Percentiles rank a stretch among this genome's conserved stretches.
Conservation (phyloP, 1,140 invertebrate genomes). For the Musca vetustissima region DNA sequence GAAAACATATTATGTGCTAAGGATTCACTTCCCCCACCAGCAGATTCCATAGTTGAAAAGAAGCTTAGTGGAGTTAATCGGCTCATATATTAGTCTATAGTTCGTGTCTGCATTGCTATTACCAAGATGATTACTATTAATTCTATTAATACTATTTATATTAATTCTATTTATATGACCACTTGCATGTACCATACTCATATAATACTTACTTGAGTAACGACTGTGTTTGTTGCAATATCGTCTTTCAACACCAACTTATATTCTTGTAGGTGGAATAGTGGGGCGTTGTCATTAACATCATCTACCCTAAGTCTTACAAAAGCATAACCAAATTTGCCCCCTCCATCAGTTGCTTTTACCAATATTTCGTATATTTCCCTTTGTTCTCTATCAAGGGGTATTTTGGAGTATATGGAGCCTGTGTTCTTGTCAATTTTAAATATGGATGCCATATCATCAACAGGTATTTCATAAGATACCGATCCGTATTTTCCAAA, state of each 20-base stretch:
- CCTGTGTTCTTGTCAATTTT: constrained; percentile 76
- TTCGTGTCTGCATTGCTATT: no score
- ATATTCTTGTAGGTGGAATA: constrained; percentile 79
- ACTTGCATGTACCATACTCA: no score
- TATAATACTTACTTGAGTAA: constrained; percentile 64
- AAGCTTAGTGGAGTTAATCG: no score
- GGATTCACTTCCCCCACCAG: no score
- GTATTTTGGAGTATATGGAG: constrained; percentile 73
- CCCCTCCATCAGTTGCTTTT: constrained; percentile 84
- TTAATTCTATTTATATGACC: no score
- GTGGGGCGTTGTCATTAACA: constrained; percentile 85
- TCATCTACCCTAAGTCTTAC: constrained; percentile 79
- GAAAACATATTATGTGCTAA: no score
- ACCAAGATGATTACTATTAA: no score
- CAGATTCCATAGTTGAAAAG: no score
- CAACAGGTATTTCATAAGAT: constrained; percentile 79
- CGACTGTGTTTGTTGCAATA: constrained; percentile 63
- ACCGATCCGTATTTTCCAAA: constrained; percentile 78
- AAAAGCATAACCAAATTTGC: constrained; percentile 75
- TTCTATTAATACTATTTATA: no score
- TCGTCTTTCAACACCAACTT: constrained; percentile 72
- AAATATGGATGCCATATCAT: constrained; percentile 76
- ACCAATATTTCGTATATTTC: constrained; percentile 78
- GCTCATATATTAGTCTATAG: no score
- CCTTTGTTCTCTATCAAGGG: constrained; percentile 77